These are phyloP conservation scores for Automeris io DNA, from an alignment of 2,888 invertebrate genomes.

Conservation along the genomic window DNA sequence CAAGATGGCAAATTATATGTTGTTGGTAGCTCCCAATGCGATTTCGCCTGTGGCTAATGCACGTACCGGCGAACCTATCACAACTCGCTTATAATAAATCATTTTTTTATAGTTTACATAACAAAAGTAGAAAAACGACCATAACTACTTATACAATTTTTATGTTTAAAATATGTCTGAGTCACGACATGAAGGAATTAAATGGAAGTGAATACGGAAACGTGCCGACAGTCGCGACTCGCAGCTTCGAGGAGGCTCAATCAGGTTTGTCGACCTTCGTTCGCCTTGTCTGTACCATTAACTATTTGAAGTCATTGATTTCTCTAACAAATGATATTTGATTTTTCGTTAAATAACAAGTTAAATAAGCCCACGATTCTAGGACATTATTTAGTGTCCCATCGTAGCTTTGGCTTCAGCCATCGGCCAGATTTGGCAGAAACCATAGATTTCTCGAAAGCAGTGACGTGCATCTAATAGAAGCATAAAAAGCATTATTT, in stretches of 20 bases:
- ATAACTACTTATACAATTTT: background rate
- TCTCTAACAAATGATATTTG: conserved; percentile 22
- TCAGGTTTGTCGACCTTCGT: conserved; percentile 55
- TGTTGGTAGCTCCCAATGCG: conserved; percentile 11
- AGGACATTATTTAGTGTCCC: too few species aligned
- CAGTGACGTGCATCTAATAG: too few species aligned
- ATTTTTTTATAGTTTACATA: conserved; percentile 18
- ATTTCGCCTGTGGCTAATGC: conserved; percentile 7
- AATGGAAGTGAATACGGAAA: conserved; percentile 44
- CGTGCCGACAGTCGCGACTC: conserved; percentile 24
- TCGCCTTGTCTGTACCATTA: conserved; percentile 33
- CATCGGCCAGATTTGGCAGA: too few species aligned
- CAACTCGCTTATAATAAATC: conserved; percentile 21
- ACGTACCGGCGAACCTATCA: conserved; percentile 21
- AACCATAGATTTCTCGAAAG: too few species aligned
- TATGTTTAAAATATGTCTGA: conserved; percentile 9
- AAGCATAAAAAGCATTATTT: too few species aligned
- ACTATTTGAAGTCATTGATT: conserved; percentile 19
- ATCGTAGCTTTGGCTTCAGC: too few species aligned
- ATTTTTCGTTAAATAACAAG: too few species aligned
- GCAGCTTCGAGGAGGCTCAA: conserved; percentile 18
- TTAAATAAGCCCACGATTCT: too few species aligned
- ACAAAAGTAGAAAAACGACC: conserved; percentile 8
- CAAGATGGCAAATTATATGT: conserved; percentile 9
- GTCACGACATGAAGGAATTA: conserved; percentile 21